Percentiles rank a stretch among this genome's conserved stretches.
Evolutionary conservation across 2,797 vertebrate genomes (phyloP).

Genomic region (Poliocrania exsul): DNA sequence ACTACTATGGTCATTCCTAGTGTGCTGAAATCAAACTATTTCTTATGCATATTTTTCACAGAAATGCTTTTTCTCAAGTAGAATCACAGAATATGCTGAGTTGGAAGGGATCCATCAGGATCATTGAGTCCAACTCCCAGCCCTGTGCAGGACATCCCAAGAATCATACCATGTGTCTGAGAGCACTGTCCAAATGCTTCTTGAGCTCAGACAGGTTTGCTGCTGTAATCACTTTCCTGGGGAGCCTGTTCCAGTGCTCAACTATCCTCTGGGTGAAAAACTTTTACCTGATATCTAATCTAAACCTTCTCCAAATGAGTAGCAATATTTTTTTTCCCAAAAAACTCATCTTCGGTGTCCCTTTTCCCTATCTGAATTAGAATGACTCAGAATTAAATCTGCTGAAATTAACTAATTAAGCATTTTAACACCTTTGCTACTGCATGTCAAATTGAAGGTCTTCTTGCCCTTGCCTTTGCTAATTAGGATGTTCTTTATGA

Average conservation of each 20-base stretch:
- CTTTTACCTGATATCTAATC: neutral
- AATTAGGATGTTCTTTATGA: neutral
- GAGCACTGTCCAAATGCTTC: neutral
- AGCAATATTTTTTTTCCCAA: neutral
- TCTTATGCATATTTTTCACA: neutral
- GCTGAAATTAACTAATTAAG: slow-evolving; percentile 55
- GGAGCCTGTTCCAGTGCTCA: neutral
- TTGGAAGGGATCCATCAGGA: neutral
- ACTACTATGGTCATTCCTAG: neutral
- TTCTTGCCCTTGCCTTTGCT: slow-evolving; percentile 8
- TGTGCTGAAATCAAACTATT: neutral
- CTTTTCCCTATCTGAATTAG: neutral
- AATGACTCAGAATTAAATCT: slow-evolving; percentile 39
- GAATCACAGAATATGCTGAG: neutral
- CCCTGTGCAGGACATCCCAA: neutral
- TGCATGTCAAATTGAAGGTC: slow-evolving; percentile 3
- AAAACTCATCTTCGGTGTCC: neutral
- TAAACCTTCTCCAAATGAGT: neutral
- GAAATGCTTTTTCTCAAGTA: neutral
- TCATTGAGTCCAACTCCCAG: fast-evolving
- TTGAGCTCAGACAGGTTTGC: neutral
- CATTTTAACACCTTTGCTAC: slow-evolving; percentile 43
- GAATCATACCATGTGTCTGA: neutral
- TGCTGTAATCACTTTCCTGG: neutral
- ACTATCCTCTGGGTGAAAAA: neutral